Base-by-base conservation (phyloP, 2,888 invertebrate genomes). In the Dryobotodes eremita region DNA sequence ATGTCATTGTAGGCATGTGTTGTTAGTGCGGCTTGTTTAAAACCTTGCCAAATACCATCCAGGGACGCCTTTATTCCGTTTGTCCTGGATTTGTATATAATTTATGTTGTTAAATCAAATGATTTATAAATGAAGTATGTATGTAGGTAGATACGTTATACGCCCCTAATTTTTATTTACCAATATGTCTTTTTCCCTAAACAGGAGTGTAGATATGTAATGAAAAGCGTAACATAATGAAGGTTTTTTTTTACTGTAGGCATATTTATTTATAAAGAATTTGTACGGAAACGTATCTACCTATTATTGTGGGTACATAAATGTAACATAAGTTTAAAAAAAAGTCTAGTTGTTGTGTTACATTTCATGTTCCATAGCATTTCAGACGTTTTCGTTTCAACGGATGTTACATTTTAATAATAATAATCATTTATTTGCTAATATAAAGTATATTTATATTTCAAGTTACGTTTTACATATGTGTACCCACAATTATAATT, bases 21-120 rank as follows among this genome's bases (percentile, higher is more conserved):
- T 20, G 61, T 46, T 68, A 81, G 61, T 61, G 83, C 70, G 23
- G 78, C 81, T 46, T 71, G 65, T 81, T 83, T 83, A 77, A 81
- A 66, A 57, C 78, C 50, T 61, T 81, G 31, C 83, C 83, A 81
- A 55, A 80, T 31, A 62, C 23, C 68, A n/a, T 50, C 68, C 66
- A 80, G 61, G 3, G 73, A 80, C 68, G 55, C 55, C 68, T 68
- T 77, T 59, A 77, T 77, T 23, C 59, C 64, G 55, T 57, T 59
- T 50, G 13, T 61, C 78, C 81, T 81, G 81, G 61, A 81, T 80
- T 77, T 71, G 55, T 81, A 81, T 81, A 83, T 62, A 81, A 81
- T 70, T 26, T 31, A 70, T 64, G 76, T 77, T 70, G 59, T 82
- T 74, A 79, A 62, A 79, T 75, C 61, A 61, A 46, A 59, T 59